A percentile compares a stretch with the other conserved stretches of the same genome.
phyloP scores from a whole-genome alignment of 2,888 invertebrate species.

The Stenchaetothrips biformis region DNA sequence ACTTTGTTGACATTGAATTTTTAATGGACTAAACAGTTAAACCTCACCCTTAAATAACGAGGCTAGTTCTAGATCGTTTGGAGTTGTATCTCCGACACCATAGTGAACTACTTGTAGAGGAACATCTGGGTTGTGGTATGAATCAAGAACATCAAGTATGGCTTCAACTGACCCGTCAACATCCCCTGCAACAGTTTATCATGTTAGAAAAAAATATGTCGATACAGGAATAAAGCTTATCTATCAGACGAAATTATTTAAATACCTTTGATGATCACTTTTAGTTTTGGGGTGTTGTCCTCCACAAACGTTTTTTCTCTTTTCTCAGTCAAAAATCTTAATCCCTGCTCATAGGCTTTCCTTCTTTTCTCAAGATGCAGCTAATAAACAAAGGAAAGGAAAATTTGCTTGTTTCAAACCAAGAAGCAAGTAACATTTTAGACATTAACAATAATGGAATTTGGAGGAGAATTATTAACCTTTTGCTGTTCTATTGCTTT shows the following conservation, averaged over 20 bases:
- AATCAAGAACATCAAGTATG: conserved; percentile 81
- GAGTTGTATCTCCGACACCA: conserved; percentile 82
- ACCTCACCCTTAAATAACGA: conserved; percentile 58
- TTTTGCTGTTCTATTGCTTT: conserved; percentile 61
- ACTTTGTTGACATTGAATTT: not conserved
- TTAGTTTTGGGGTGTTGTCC: conserved; percentile 48
- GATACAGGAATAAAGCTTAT: conserved; percentile 36
- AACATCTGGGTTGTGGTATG: conserved; percentile 72
- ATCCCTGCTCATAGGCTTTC: conserved; percentile 38
- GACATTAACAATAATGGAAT: conserved; percentile 26
- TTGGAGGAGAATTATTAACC: conserved; percentile 40
- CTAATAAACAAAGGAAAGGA: conserved; percentile 50
- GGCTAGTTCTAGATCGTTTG: conserved; percentile 78
- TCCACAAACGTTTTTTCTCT: conserved; percentile 52
- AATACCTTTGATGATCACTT: conserved; percentile 61
- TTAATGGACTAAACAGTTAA: not conserved
- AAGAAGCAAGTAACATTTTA: conserved; percentile 32
- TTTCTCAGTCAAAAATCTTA: conserved; percentile 30
- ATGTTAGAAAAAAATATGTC: not conserved
- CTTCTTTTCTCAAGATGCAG: conserved; percentile 58
- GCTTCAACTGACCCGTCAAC: conserved; percentile 96
- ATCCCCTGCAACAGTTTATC: conserved; percentile 58
- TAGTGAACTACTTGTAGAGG: conserved; percentile 80
- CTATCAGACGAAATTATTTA: conserved; percentile 46
- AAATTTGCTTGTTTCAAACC: conserved; percentile 26